Percentiles rank a stretch among this genome's conserved stretches.
Evolutionary conservation across 2,888 invertebrate genomes (phyloP).

Genomic region (Andrena haemorrhoa): DNA sequence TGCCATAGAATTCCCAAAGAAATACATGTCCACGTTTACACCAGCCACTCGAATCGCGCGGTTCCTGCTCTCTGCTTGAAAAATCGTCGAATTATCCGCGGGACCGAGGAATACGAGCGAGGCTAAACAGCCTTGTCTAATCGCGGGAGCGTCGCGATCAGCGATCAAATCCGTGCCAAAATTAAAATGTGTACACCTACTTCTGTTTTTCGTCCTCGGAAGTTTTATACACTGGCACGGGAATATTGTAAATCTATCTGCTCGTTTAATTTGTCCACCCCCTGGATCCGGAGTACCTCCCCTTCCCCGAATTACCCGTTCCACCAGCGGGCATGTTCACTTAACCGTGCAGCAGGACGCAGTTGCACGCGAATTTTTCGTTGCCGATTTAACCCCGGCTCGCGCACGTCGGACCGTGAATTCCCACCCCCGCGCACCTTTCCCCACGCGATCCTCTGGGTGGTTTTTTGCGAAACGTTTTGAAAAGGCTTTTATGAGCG

Average conservation of each 20-base stretch:
- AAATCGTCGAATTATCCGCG: too few relatives aligned
- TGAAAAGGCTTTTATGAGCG: slow-evolving; percentile 61
- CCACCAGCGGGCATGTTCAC: slow-evolving; percentile 45
- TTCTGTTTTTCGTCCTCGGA: not conserved
- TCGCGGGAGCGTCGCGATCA: not conserved
- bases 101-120: too few relatives aligned
- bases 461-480: slow-evolving; percentile 47
- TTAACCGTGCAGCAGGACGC: slow-evolving; percentile 55
- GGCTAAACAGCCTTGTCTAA: not conserved
- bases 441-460: not conserved
- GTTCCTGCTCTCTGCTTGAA: too few relatives aligned
- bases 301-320: slow-evolving; percentile 36
- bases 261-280: slow-evolving; percentile 62
- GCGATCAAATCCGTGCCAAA: not conserved
- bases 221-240: slow-evolving; percentile 40
- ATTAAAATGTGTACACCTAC: too few relatives aligned
- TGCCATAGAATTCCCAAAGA: too few relatives aligned
- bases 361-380: slow-evolving; percentile 63
- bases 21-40: not conserved
- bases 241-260: slow-evolving; percentile 56
- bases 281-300: slow-evolving; percentile 25
- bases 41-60: too few relatives aligned
- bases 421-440: slow-evolving; percentile 24
- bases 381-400: slow-evolving; percentile 58
- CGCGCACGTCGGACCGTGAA: slow-evolving; percentile 61